These are phyloP conservation scores for Micrasema longulum DNA, from an alignment of 1,140 invertebrate genomes.

Conservation along the genomic window DNA sequence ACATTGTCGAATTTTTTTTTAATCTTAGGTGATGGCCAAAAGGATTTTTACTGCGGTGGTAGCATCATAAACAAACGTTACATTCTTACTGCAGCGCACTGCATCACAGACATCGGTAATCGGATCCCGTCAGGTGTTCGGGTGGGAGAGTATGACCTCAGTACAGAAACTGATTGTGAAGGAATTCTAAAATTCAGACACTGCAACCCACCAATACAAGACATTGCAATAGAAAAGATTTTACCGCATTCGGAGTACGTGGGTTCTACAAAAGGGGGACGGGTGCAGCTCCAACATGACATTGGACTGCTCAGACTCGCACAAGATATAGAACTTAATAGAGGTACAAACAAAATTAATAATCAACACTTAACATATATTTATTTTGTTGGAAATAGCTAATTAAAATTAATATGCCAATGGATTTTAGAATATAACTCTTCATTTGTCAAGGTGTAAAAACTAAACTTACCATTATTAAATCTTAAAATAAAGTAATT, in stretches of 20 bases:
- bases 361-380: too few relatives aligned
- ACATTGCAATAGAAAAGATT: conserved; percentile 68
- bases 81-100: conserved; percentile 80
- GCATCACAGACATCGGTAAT: conserved; percentile 59
- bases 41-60: conserved; percentile 69
- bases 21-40: background rate
- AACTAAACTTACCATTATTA: too few relatives aligned
- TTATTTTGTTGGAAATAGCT: too few relatives aligned
- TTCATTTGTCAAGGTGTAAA: too few relatives aligned
- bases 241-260: conserved; percentile 70
- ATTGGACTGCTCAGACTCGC: conserved; percentile 73
- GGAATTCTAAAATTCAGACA: conserved; percentile 69
- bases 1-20: too few relatives aligned
- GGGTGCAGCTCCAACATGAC: conserved; percentile 66
- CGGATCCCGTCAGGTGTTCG: conserved; percentile 64
- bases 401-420: too few relatives aligned
- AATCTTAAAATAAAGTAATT: too few relatives aligned
- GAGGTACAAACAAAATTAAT: too few relatives aligned
- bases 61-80: conserved; percentile 74
- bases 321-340: conserved; percentile 58
- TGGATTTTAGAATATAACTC: too few relatives aligned
- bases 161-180: conserved; percentile 70
- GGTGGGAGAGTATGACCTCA: conserved; percentile 74
- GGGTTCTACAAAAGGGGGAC: conserved; percentile 36
- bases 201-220: conserved; percentile 70